These are phyloP conservation scores for Actinia equina DNA, from an alignment of 64 coral and sea anemone genomes.

Conservation along the genomic window DNA sequence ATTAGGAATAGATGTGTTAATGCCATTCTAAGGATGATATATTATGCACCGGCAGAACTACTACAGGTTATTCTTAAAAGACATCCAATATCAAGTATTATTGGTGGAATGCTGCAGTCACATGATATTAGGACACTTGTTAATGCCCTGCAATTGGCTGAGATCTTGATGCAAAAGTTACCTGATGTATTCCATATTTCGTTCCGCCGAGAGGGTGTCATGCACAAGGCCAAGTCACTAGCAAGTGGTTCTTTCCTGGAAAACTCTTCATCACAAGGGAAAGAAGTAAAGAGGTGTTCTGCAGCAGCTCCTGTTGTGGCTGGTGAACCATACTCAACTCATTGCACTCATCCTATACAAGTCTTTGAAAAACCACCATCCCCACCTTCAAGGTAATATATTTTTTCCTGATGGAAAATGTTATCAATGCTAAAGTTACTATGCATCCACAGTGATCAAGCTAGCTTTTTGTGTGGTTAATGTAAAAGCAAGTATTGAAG, in stretches of 20 bases:
- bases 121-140: constrained; percentile 88
- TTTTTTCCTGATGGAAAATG: background rate
- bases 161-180: constrained; percentile 98
- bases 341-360: constrained; percentile 24
- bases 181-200: constrained; percentile 94
- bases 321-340: constrained; percentile 31
- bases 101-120: constrained; percentile 92
- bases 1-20: constrained; percentile 89
- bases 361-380: constrained; percentile 62
- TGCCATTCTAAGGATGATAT: constrained; percentile 88
- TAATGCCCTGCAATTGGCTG: constrained; percentile 96
- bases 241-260: constrained; percentile 68
- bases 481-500: no score
- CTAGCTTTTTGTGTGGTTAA: background rate
- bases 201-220: constrained; percentile 94
- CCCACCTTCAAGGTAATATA: constrained; percentile 32
- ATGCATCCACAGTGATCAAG: background rate
- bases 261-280: constrained; percentile 20
- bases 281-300: constrained; percentile 39
- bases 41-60: constrained; percentile 87
- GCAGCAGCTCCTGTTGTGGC: constrained; percentile 36
- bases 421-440: no score
- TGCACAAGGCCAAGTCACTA: constrained; percentile 90
- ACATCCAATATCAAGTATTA: constrained; percentile 91
- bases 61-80: constrained; percentile 79